Conservation (phyloP, 1,140 invertebrate species). For the Aphelinus certus region DNA sequence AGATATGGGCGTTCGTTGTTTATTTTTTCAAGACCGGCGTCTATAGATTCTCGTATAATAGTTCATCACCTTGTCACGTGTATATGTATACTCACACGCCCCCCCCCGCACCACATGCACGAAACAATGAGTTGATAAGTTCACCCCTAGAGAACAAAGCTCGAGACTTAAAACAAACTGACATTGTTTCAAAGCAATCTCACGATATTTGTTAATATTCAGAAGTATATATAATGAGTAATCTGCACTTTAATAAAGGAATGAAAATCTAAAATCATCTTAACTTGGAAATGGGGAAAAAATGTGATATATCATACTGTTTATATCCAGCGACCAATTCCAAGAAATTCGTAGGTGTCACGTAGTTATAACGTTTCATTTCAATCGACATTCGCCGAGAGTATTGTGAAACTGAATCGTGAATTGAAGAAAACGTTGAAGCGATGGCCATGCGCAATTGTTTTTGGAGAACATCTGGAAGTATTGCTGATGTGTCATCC, state of each 20-base stretch:
- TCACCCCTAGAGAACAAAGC: not conserved
- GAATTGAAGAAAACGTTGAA: slow-evolving; percentile 80
- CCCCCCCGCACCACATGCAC: too few species aligned
- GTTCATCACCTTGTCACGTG: too few species aligned
- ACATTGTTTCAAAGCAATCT: not conserved
- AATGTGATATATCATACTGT: slow-evolving; percentile 64
- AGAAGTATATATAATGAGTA: not conserved
- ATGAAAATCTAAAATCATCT: not conserved
- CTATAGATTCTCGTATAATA: too few species aligned
- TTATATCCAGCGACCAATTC: slow-evolving; percentile 85
- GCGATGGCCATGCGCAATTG: slow-evolving; percentile 71
- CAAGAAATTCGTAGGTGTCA: slow-evolving; percentile 86
- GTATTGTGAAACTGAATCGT: slow-evolving; percentile 77
- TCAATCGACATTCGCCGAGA: slow-evolving; percentile 77
- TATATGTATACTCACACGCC: too few species aligned
- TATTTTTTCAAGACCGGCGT: too few species aligned
- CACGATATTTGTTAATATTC: not conserved
- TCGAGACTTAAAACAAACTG: not conserved
- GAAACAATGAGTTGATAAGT: too few species aligned
- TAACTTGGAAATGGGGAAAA: not conserved
- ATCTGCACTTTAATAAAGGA: not conserved
- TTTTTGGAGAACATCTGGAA: slow-evolving; percentile 65
- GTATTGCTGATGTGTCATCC: slow-evolving; percentile 35
- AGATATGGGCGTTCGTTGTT: too few species aligned
- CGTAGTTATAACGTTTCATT: slow-evolving; percentile 84